These are phyloP conservation scores for Ovis aries DNA, from an alignment of 2,113 vertebrate species.

Conservation along the genomic window DNA sequence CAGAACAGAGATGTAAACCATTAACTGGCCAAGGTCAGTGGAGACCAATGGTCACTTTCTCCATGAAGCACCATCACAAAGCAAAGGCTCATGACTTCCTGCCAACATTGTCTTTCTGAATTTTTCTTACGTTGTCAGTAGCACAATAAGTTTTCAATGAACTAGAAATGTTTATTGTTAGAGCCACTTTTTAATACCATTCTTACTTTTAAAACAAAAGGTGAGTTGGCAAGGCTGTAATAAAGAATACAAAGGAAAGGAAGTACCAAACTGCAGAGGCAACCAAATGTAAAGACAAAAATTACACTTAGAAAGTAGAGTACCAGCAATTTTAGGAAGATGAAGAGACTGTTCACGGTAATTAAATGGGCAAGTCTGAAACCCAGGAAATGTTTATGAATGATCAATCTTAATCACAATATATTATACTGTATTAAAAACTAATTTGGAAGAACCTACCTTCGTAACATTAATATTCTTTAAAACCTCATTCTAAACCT, in stretches of 20 bases:
- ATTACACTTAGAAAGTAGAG: not conserved
- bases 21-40: not conserved
- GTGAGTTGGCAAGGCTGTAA: not conserved
- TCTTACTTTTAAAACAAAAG: not conserved
- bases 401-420: not conserved
- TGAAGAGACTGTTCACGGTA: not conserved
- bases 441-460: not conserved
- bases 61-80: not conserved
- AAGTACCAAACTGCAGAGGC: not conserved
- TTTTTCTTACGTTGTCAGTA: not conserved
- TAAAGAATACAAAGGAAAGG: not conserved
- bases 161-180: not conserved
- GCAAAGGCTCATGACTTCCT: not conserved
- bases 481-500: not conserved
- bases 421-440: not conserved
- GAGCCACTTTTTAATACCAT: not conserved
- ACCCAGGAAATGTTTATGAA: not conserved
- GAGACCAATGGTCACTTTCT: not conserved
- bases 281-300: not conserved
- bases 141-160: not conserved
- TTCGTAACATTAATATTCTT: not conserved
- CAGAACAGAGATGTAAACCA: not conserved
- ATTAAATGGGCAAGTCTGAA: not conserved
- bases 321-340: not conserved
- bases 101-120: not conserved